Percentiles rank a stretch among this genome's conserved stretches.
Conservation (phyloP, 2,797 vertebrate species). For the Allobates femoralis region DNA sequence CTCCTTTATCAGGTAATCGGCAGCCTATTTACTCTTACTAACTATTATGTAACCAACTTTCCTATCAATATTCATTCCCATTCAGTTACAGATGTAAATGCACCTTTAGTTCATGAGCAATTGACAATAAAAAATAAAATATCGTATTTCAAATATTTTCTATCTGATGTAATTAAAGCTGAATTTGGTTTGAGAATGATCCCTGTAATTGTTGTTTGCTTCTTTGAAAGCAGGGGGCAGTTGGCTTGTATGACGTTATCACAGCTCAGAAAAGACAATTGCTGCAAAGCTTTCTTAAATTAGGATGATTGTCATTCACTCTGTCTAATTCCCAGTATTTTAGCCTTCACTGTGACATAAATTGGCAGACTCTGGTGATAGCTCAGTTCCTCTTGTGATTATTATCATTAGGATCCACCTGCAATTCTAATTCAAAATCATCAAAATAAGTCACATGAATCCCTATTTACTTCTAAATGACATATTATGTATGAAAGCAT, state of each 20-base stretch:
- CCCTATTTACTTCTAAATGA: conserved; percentile 47
- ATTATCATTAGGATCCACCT: conserved; percentile 60
- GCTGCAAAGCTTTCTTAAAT: conserved; percentile 37
- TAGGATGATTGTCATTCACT: conserved; percentile 52
- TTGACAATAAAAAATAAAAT: conserved; percentile 4
- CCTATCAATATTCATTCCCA: no score
- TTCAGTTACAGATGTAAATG: no score
- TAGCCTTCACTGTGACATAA: conserved; percentile 53
- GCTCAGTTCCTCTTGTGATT: conserved; percentile 53
- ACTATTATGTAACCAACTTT: no score
- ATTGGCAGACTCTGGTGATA: conserved; percentile 52
- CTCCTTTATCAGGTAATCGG: no score
- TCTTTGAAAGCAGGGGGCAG: conserved; percentile 24
- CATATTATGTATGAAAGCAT: conserved; percentile 3
- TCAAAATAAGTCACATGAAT: conserved; percentile 43
- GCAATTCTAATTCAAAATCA: conserved; percentile 46
- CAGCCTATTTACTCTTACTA: no score
- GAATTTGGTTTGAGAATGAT: conserved; percentile 20
- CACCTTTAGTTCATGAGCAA: neutral
- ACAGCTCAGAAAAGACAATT: conserved; percentile 35
- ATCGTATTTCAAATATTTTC: neutral
- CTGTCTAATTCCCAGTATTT: conserved; percentile 54
- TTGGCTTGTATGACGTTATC: conserved; percentile 23
- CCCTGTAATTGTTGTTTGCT: neutral
- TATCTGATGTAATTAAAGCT: conserved; percentile 7